phyloP scores from a whole-genome alignment of 2,888 invertebrate genomes.

The Cryptus viduatorius region DNA sequence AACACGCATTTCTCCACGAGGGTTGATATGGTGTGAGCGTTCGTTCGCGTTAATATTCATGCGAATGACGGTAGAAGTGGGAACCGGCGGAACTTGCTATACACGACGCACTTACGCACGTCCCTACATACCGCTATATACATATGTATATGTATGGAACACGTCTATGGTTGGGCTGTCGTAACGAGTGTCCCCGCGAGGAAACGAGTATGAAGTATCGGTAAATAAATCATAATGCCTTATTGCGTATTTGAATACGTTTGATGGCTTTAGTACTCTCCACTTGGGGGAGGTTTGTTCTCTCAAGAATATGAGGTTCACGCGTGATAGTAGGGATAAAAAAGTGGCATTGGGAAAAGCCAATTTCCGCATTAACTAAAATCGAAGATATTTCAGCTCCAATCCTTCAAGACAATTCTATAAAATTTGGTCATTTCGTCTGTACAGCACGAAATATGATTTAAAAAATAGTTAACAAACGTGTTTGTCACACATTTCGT shows the following conservation, averaged over 20 bases:
- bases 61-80: slow-evolving; percentile 75
- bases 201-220: slow-evolving; percentile 77
- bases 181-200: slow-evolving; percentile 53
- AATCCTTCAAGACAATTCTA: no score
- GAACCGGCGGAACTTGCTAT: slow-evolving; percentile 51
- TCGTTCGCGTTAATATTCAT: slow-evolving; percentile 81
- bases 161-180: slow-evolving; percentile 2
- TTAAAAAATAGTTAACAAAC: no score
- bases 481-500: no score
- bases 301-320: slow-evolving; percentile 24
- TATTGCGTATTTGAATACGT: slow-evolving; percentile 82
- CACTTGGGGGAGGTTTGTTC: slow-evolving; percentile 20
- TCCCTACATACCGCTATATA: slow-evolving; percentile 33
- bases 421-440: neutral
- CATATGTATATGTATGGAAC: neutral
- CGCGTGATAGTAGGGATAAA: neutral
- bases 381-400: no score
- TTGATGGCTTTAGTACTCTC: slow-evolving; percentile 70
- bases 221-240: slow-evolving; percentile 82
- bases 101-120: slow-evolving; percentile 65
- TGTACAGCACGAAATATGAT: neutral
- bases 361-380: no score
- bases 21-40: slow-evolving; percentile 64
- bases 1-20: slow-evolving; percentile 72
- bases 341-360: no score